Evolutionary conservation across 1,140 invertebrate genomes (phyloP).

Genomic region (Proctacanthus coquilletti): DNA sequence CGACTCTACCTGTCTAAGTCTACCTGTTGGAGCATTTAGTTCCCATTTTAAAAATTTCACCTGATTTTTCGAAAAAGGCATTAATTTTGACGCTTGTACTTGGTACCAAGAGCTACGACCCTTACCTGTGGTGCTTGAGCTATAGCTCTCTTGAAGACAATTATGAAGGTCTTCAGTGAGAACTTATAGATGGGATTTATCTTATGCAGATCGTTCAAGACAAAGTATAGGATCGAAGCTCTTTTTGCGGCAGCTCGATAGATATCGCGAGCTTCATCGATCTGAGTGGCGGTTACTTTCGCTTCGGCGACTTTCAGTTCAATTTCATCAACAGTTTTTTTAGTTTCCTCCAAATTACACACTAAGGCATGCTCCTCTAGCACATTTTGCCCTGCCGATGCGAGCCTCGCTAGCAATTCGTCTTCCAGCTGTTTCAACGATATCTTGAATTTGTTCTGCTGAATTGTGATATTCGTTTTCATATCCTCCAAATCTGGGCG

Average conservation of each 20-base stretch:
- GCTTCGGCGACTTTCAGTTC: slow-evolving; percentile 76
- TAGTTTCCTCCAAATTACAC: slow-evolving; percentile 86
- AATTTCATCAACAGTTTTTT: slow-evolving; percentile 82
- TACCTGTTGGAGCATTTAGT: too few species aligned
- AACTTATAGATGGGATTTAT: slow-evolving; percentile 96
- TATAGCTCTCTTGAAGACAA: slow-evolving; percentile 84
- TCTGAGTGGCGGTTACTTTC: slow-evolving; percentile 68
- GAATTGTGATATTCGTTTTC: slow-evolving; percentile 64
- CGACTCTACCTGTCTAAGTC: too few species aligned
- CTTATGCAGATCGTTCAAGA: slow-evolving; percentile 80
- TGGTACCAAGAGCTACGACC: too few species aligned
- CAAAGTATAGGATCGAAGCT: slow-evolving; percentile 86
- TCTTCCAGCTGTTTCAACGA: slow-evolving; percentile 82
- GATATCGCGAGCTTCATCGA: slow-evolving; percentile 78
- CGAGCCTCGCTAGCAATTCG: slow-evolving; percentile 66
- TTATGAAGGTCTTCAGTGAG: slow-evolving; percentile 86
- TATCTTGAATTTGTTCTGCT: slow-evolving; percentile 93
- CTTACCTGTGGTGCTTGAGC: slow-evolving; percentile 40
- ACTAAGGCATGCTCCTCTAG: slow-evolving; percentile 80
- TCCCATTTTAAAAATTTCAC: too few species aligned
- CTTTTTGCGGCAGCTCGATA: slow-evolving; percentile 75
- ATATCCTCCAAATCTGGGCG: slow-evolving; percentile 77
- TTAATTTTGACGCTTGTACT: too few species aligned
- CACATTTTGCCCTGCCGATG: slow-evolving; percentile 80
- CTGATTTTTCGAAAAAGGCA: too few species aligned